A percentile compares a stretch with the other conserved stretches of the same genome.
phyloP scores from a whole-genome alignment of 2,797 vertebrate species.

The Echeneis naucrates region DNA sequence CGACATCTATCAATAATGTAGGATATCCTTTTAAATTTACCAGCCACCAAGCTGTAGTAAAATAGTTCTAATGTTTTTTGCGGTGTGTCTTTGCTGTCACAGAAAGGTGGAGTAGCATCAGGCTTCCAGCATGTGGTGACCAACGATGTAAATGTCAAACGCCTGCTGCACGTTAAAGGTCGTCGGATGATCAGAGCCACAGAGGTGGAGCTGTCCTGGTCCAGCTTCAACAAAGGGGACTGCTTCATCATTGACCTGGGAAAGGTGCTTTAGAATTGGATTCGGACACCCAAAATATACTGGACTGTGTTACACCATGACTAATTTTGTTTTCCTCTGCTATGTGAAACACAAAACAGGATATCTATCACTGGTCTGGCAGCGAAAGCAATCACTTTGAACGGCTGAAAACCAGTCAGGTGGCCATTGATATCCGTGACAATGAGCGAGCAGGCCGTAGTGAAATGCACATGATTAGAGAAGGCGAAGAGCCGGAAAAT shows the following conservation, averaged over 20 bases:
- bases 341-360: slow-evolving; percentile 58
- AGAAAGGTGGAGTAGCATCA: slow-evolving; percentile 82
- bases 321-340: slow-evolving; percentile 1
- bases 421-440: slow-evolving; percentile 81
- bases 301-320: not conserved
- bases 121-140: slow-evolving; percentile 77
- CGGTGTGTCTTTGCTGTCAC: slow-evolving; percentile 14
- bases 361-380: slow-evolving; percentile 83
- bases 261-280: slow-evolving; percentile 63
- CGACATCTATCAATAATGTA: too few species aligned
- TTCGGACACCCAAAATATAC: not conserved
- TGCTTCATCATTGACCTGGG: slow-evolving; percentile 85
- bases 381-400: slow-evolving; percentile 77
- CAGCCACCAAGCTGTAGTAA: too few species aligned
- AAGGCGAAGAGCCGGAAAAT: slow-evolving; percentile 74
- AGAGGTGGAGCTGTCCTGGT: slow-evolving; percentile 74
- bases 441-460: slow-evolving; percentile 78
- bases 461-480: slow-evolving; percentile 63
- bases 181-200: slow-evolving; percentile 68
- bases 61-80: not conserved
- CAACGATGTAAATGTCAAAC: slow-evolving; percentile 54
- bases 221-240: slow-evolving; percentile 82
- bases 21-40: too few species aligned
- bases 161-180: slow-evolving; percentile 80
- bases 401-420: slow-evolving; percentile 74